Percentiles rank a stretch among this genome's conserved stretches.
phyloP scores from a whole-genome alignment of 2,797 vertebrate species.

The Alca torda region DNA sequence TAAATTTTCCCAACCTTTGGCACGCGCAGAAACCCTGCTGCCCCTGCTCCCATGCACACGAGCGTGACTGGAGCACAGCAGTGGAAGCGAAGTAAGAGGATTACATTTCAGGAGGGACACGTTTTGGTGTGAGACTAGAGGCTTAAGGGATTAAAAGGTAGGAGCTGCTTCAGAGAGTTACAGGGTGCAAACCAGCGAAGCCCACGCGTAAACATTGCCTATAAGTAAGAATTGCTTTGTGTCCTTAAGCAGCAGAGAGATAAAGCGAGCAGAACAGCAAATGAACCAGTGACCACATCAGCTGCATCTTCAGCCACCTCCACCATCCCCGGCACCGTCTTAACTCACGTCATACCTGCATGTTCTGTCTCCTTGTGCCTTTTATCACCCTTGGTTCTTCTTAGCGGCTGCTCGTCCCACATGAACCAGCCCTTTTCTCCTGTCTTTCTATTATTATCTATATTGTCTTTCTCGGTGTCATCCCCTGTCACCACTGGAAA shows the following conservation, averaged over 20 bases:
- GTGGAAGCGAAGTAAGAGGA: slow-evolving; percentile 39
- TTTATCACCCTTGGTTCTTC: background rate
- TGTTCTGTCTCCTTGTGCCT: background rate
- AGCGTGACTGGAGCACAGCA: background rate
- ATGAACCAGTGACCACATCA: background rate
- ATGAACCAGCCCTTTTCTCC: background rate
- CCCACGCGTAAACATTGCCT: background rate
- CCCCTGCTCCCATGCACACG: background rate
- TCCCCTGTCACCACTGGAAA: background rate
- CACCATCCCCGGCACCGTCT: background rate
- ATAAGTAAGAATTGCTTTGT: rapidly evolving
- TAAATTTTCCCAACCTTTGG: background rate
- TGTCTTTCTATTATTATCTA: background rate
- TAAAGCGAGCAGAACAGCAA: background rate
- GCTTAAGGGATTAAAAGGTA: slow-evolving; percentile 42
- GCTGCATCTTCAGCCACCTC: background rate
- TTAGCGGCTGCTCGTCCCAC: background rate
- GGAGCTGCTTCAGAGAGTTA: background rate
- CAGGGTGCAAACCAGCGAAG: background rate
- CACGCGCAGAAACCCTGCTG: background rate
- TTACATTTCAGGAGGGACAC: slow-evolving; percentile 47
- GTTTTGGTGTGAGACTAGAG: background rate
- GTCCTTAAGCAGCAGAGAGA: background rate
- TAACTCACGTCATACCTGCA: background rate
- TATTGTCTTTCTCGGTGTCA: background rate